Base-by-base conservation (phyloP, 2,113 vertebrate genomes). In the Cynoglossus semilaevis region DNA sequence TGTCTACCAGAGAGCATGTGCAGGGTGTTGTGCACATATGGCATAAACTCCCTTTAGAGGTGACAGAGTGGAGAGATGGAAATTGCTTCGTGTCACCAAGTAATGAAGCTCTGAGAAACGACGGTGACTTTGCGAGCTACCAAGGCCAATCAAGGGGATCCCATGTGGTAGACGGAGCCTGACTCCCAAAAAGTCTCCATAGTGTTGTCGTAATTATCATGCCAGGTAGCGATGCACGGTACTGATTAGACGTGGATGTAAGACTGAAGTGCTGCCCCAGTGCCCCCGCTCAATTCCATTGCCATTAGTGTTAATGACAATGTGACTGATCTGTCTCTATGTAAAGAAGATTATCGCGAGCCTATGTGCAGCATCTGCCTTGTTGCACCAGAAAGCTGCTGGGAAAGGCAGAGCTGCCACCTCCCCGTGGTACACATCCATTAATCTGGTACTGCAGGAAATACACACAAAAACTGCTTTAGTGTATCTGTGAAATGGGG, bases 101-200 rank as follows among this genome's bases (percentile, higher is more conserved):
- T 83, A 85, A 86, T 86, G 78, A 85, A 88, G 76, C 83, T 70
- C 77, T 86, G 79, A 89, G 74, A 77, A 83, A 89, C 84, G 82
- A 86, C 79, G 80, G 74, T 77, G 82, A 82, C 82, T 80, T 85
- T 82, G 76, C 56, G 38, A 82, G 80, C 63, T 56, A 85, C 80
- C 79, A 82, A 85, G 85, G 86, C 85, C 85, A 84, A 85, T 85
- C 79, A 85, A 77, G 72, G 71, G 70, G 67, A 81, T 67, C 71
- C 78, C 76, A 59, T 54, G 58, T 66, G 81, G 84, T 84, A 85
- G 71, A 49, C 44, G 6, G 36, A 74, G 61, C 45, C 58, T 44
- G 50, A 56, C 50, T 68, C 79, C 70, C 8, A 11, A 77, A 81
- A 85, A 72, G 53, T 76, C 77, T 76, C 68, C 49, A 74, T 79